These are phyloP conservation scores for Melopsittacus undulatus DNA, from an alignment of 2,797 vertebrate species.

Conservation along the genomic window DNA sequence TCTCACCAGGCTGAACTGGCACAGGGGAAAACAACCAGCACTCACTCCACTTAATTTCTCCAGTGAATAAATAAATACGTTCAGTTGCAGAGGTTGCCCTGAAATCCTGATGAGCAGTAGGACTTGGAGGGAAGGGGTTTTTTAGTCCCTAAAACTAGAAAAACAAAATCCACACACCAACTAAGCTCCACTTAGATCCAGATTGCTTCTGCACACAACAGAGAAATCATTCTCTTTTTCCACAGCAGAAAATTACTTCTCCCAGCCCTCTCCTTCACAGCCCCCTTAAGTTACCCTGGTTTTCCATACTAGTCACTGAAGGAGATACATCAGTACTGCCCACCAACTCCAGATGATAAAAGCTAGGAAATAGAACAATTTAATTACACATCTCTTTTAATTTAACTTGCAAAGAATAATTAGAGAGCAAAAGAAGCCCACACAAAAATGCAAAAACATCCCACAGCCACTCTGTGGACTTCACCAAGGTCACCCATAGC, in stretches of 20 bases:
- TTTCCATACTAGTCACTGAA: background rate
- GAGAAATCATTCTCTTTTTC: background rate
- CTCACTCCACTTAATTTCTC: background rate
- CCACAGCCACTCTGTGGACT: background rate
- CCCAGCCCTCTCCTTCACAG: background rate
- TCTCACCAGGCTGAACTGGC: background rate
- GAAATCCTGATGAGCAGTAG: background rate
- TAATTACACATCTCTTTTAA: constrained; percentile 31
- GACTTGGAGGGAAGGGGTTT: background rate
- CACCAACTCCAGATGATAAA: background rate
- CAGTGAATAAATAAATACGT: background rate
- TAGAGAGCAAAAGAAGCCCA: background rate
- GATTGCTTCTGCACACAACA: background rate
- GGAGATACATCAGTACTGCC: background rate
- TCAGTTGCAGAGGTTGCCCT: background rate
- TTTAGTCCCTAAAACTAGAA: background rate
- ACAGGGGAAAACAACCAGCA: background rate
- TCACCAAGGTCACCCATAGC: background rate
- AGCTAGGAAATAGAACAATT: constrained; percentile 7
- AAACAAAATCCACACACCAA: background rate
- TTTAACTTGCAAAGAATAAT: constrained; percentile 32
- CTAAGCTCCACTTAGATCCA: background rate
- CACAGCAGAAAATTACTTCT: background rate
- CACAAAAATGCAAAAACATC: background rate
- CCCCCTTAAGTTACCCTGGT: background rate